Evolutionary conservation across 2,797 vertebrate species (phyloP).

Genomic region (Xiphorhynchus erythropygius): DNA sequence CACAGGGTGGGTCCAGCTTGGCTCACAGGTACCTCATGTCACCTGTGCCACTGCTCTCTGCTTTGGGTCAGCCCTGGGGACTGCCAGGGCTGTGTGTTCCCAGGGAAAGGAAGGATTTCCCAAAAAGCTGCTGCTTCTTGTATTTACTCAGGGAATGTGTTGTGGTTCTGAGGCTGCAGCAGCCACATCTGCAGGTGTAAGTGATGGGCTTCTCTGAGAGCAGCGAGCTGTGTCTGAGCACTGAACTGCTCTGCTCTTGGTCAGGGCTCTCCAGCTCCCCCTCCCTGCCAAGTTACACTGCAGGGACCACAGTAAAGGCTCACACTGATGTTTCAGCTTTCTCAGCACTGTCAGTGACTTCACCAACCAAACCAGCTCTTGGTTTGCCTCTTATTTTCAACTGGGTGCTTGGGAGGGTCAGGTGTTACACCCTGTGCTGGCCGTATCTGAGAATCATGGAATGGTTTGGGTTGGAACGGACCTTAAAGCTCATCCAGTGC

Average conservation of each 20-base stretch:
- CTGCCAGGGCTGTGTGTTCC: not conserved
- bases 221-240: no score
- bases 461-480: not conserved
- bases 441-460: not conserved
- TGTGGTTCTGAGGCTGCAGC: not conserved
- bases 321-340: not conserved
- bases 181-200: no score
- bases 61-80: not conserved
- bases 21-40: not conserved
- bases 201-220: no score
- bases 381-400: not conserved
- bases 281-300: not conserved
- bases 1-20: conserved; percentile 64
- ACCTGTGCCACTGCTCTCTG: no score
- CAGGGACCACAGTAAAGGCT: not conserved
- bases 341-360: not conserved
- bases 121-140: not conserved
- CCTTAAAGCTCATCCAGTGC: not conserved
- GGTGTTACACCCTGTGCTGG: not conserved
- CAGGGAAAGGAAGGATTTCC: not conserved
- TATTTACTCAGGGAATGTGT: not conserved
- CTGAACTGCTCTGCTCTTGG: not conserved
- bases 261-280: not conserved
- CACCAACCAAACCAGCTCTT: not conserved
- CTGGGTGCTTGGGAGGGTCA: not conserved